phyloP scores from a whole-genome alignment of 2,113 vertebrate species.

The Myotis davidii region DNA sequence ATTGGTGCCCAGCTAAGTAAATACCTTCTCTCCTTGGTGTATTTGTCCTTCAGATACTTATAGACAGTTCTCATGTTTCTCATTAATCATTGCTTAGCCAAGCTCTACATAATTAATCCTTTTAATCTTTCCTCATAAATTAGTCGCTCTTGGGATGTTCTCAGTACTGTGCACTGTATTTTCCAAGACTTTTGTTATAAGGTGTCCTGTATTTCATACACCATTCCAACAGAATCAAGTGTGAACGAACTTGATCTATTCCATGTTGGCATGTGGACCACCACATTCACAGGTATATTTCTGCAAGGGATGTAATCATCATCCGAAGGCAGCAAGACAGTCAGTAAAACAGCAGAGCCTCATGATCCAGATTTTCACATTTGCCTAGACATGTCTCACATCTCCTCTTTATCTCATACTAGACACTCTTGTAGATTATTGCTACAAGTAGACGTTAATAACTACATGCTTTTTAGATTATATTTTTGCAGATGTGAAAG shows the following conservation, averaged over 20 bases:
- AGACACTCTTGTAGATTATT: neutral
- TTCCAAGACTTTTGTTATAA: neutral
- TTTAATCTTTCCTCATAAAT: conserved; percentile 65
- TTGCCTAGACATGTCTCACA: neutral
- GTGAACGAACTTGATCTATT: neutral
- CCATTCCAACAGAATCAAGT: neutral
- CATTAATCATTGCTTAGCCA: conserved; percentile 51
- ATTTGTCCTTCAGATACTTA: conserved; percentile 52
- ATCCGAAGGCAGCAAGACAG: neutral
- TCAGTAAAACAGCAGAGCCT: neutral
- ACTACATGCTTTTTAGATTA: neutral
- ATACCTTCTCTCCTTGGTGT: conserved; percentile 26
- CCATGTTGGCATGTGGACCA: neutral
- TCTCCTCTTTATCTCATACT: neutral
- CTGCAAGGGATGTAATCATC: neutral
- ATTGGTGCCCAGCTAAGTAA: conserved; percentile 36
- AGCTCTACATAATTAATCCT: conserved; percentile 57
- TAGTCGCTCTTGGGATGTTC: conserved; percentile 30
- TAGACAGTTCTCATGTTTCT: conserved; percentile 50
- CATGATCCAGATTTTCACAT: neutral
- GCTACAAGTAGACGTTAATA: neutral
- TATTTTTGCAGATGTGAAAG: neutral
- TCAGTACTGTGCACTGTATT: conserved; percentile 2
- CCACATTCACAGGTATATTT: conserved; percentile 4
- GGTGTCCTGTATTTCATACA: neutral